Percentiles rank a stretch among this genome's conserved stretches.
Evolutionary conservation across 2,113 vertebrate species (phyloP).

Genomic region (Plestiodon gilberti): DNA sequence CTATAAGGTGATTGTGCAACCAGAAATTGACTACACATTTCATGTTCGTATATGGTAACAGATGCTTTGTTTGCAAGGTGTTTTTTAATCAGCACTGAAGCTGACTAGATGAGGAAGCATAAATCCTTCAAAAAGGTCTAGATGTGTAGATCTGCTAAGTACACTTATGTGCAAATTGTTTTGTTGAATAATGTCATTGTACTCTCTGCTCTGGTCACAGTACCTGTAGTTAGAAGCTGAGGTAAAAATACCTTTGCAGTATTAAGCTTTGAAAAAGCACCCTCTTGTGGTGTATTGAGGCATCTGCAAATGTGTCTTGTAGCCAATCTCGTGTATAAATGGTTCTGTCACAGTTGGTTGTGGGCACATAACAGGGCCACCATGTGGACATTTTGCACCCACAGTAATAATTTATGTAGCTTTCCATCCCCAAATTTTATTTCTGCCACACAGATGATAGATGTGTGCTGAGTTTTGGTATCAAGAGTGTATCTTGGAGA

Average conservation of each 20-base stretch:
- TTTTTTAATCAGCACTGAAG: neutral
- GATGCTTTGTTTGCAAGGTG: neutral
- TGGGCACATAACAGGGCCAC: neutral
- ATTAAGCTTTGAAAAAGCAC: conserved; percentile 57
- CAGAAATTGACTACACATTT: neutral
- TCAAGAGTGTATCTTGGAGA: neutral
- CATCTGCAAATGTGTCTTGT: neutral
- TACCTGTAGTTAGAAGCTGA: neutral
- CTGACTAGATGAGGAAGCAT: neutral
- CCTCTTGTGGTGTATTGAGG: conserved; percentile 70
- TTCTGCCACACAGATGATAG: neutral
- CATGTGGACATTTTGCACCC: neutral
- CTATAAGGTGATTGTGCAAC: neutral
- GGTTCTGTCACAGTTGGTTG: neutral
- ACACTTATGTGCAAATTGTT: neutral
- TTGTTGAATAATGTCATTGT: neutral
- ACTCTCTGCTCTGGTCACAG: fast-evolving
- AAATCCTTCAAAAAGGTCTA: neutral
- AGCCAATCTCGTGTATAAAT: neutral
- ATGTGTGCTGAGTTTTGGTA: neutral
- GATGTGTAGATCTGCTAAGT: neutral
- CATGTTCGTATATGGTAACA: neutral
- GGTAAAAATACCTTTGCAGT: neutral
- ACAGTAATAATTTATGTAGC: neutral
- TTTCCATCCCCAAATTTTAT: neutral